These are phyloP conservation scores for Rhinolophus sinicus DNA, from an alignment of 2,113 vertebrate genomes.

Conservation along the genomic window DNA sequence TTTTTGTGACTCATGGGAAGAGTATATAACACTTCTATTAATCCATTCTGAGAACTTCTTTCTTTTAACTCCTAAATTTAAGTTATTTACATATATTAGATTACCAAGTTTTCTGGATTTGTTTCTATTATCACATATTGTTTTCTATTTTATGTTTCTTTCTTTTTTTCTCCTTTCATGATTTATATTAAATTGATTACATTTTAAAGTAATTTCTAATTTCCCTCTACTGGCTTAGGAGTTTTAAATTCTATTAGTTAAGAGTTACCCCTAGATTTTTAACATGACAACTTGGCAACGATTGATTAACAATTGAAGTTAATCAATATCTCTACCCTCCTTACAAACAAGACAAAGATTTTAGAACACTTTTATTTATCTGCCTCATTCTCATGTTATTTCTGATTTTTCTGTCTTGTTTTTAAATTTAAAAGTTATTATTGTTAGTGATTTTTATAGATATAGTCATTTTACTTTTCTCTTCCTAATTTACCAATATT, in stretches of 20 bases:
- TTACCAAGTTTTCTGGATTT: neutral
- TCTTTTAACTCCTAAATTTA: neutral
- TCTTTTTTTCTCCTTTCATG: neutral
- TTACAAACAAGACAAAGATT: neutral
- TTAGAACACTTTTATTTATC: neutral
- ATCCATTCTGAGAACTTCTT: neutral
- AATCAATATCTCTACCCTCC: neutral
- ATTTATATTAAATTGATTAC: neutral
- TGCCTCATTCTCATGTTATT: neutral
- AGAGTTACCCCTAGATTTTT: neutral
- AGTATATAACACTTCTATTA: neutral
- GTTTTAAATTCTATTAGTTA: neutral
- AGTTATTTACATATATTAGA: neutral
- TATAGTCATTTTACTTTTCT: neutral
- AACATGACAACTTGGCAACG: neutral
- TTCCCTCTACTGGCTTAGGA: neutral
- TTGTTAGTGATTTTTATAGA: neutral
- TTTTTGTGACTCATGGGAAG: neutral
- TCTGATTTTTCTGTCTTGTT: neutral
- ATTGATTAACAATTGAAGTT: neutral
- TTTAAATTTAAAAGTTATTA: neutral
- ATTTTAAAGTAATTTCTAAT: neutral
- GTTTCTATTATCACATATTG: neutral
- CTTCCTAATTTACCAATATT: neutral
- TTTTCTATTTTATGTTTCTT: neutral